Conservation (phyloP, 2,113 vertebrate species). For the Engraulis encrasicolus region DNA sequence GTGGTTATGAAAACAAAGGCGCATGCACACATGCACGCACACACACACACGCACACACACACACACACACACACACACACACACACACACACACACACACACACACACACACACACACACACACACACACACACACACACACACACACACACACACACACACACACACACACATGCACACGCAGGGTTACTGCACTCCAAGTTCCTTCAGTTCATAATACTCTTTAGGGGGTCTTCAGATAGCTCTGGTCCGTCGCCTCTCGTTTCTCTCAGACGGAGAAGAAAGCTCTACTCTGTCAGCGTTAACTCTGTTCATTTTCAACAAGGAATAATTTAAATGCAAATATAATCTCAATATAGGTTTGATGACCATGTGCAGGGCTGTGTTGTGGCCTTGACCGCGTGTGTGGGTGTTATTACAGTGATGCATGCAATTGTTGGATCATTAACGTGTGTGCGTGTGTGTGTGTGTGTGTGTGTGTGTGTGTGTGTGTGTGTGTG, state of each 20-base stretch:
- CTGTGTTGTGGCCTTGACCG: not conserved
- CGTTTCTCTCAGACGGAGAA: not conserved
- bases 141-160: not conserved
- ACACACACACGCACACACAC: not conserved
- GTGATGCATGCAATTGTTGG: too few relatives aligned
- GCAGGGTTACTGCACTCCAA: not conserved
- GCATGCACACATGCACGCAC: not conserved
- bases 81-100: conserved; percentile 1
- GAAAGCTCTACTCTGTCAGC: not conserved
- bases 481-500: not conserved
- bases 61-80: not conserved
- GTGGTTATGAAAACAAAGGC: not conserved
- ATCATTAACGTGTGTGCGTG: too few relatives aligned
- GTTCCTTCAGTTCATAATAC: not conserved
- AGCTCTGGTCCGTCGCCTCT: not conserved
- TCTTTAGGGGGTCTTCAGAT: not conserved
- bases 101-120: not conserved
- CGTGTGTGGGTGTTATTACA: too few relatives aligned
- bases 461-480: not conserved
- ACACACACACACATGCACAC: not conserved
- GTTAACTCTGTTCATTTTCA: too few relatives aligned
- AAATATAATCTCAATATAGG: not conserved
- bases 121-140: conserved; percentile 5
- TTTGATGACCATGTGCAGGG: not conserved
- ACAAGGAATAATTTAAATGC: not conserved